These are phyloP conservation scores for Sogatella furcifera DNA, from an alignment of 1,140 invertebrate species.

Conservation along the genomic window DNA sequence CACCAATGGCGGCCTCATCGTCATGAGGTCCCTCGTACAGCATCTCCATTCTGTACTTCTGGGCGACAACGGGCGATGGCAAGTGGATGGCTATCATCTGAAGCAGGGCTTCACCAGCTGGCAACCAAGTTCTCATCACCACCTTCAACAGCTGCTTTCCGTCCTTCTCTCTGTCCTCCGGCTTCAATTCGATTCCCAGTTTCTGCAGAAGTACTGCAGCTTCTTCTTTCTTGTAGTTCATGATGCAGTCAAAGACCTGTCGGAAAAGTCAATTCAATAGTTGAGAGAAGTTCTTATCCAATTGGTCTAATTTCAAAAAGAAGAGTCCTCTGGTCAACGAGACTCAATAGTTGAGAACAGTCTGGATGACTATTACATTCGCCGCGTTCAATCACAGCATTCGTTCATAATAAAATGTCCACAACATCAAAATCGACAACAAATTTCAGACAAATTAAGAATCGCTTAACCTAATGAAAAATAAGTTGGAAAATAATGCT, in stretches of 20 bases:
- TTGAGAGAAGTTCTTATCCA: not conserved
- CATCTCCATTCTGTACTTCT: slow-evolving; percentile 99
- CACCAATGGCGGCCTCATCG: slow-evolving; percentile 89
- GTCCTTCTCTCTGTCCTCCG: slow-evolving; percentile 94
- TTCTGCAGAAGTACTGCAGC: slow-evolving; percentile 76
- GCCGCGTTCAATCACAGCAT: no score
- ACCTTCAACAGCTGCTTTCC: slow-evolving; percentile 85
- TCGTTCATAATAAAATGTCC: no score
- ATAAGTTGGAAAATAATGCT: no score
- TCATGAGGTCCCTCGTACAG: slow-evolving; percentile 96
- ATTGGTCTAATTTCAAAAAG: no score
- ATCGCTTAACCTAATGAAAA: no score
- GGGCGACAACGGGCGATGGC: slow-evolving; percentile 96
- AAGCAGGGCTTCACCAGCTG: slow-evolving; percentile 97
- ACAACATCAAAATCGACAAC: no score
- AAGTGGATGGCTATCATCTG: slow-evolving; percentile 99
- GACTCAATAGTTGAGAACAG: no score
- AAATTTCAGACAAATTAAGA: no score
- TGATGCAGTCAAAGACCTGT: slow-evolving; percentile 88
- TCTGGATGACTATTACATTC: no score
- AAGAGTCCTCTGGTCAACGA: no score
- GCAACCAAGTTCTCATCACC: slow-evolving; percentile 98
- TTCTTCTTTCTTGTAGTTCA: slow-evolving; percentile 97
- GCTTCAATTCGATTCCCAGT: slow-evolving; percentile 82
- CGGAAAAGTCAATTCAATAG: slow-evolving; percentile 14